Percentiles rank a stretch among this genome's conserved stretches.
Conservation (phyloP, 2,888 invertebrate species). For the Smittia sp. region DNA sequence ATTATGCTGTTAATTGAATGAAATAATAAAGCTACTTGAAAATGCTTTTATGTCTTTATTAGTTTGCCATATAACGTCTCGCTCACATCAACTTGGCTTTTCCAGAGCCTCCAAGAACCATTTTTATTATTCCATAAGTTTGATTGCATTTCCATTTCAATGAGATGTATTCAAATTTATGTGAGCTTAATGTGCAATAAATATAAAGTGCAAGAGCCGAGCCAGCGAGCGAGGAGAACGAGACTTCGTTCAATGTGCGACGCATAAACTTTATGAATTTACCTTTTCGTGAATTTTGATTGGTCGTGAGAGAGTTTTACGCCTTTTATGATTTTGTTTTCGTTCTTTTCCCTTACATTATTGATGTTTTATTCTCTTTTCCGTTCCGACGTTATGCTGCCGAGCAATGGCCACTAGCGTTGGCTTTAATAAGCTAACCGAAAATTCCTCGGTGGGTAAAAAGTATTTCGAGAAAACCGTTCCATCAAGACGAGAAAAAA, state of each 20-base stretch:
- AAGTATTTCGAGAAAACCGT: no score
- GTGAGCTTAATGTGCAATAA: neutral
- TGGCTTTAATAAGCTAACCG: neutral
- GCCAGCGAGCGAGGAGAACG: neutral
- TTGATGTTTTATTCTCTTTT: conserved; percentile 29
- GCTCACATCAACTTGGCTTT: neutral
- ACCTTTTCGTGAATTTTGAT: conserved; percentile 37
- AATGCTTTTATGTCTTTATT: conserved; percentile 23
- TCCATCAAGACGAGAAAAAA: no score
- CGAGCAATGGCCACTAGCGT: conserved; percentile 32
- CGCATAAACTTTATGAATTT: conserved; percentile 34
- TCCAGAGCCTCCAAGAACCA: neutral
- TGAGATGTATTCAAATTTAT: conserved; percentile 14
- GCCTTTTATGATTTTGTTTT: conserved; percentile 39
- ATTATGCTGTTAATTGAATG: conserved; percentile 23
- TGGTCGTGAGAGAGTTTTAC: conserved; percentile 21
- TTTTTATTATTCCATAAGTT: conserved; percentile 13
- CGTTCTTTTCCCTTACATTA: conserved; percentile 34
- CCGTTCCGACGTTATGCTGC: neutral
- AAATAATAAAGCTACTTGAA: neutral
- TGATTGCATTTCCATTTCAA: neutral
- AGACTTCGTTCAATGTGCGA: conserved; percentile 14
- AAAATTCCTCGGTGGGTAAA: neutral
- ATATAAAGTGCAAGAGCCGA: neutral
- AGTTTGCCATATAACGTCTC: neutral